Conservation (phyloP, 2,797 vertebrate genomes). For the Antennarius maculatus region DNA sequence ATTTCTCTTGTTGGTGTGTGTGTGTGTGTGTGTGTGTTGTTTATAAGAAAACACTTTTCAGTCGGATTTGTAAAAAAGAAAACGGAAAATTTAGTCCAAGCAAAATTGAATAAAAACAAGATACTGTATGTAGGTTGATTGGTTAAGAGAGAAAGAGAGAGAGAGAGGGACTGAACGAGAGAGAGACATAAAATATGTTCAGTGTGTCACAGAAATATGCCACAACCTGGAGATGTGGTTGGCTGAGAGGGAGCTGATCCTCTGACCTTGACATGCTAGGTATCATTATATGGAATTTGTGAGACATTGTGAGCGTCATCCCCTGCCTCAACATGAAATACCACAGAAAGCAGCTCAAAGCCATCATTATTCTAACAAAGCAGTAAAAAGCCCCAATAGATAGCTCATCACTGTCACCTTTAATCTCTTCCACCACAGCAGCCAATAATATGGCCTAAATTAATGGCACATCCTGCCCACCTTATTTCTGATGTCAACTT, state of each 20-base stretch:
- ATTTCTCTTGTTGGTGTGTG: not conserved
- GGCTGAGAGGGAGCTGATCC: not conserved
- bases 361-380: conserved; percentile 21
- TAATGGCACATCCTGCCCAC: conserved; percentile 42
- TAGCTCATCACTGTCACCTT: conserved; percentile 39
- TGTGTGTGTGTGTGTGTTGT: not conserved
- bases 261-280: conserved; percentile 9
- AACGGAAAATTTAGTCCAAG: not conserved
- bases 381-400: conserved; percentile 24
- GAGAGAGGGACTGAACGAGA: no score
- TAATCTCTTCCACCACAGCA: conserved; percentile 42
- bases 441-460: conserved; percentile 36
- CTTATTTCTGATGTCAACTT: conserved; percentile 39
- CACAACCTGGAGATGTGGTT: not conserved
- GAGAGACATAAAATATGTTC: no score
- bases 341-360: conserved; percentile 35
- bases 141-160: no score
- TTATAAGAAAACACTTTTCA: not conserved
- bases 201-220: conserved; percentile 1
- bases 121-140: no score
- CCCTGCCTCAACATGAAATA: conserved; percentile 11
- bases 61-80: not conserved
- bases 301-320: not conserved
- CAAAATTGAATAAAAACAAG: not conserved
- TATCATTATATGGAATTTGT: not conserved